phyloP scores from a whole-genome alignment of 2,113 vertebrate species.

The Synodontis membranacea region DNA sequence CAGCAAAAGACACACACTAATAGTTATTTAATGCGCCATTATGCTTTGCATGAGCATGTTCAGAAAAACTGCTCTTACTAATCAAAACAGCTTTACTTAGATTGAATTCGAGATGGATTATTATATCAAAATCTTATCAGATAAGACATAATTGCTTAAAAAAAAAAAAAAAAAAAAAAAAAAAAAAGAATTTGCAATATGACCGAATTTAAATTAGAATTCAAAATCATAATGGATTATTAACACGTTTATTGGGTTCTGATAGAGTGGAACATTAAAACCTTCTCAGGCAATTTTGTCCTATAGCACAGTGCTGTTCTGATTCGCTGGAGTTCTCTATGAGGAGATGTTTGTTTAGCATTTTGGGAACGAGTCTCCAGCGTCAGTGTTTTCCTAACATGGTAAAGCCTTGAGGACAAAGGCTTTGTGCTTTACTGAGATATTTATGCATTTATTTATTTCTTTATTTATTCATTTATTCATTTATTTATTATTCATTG shows the following conservation, averaged over 20 bases:
- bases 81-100: background rate
- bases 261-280: background rate
- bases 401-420: background rate
- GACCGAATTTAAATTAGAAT: background rate
- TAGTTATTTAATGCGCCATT: constrained; percentile 6
- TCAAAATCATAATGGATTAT: background rate
- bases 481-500: background rate
- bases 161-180: background rate
- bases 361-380: background rate
- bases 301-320: background rate
- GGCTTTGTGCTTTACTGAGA: background rate
- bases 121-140: background rate
- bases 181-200: background rate
- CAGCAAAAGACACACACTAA: constrained; percentile 19
- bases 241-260: background rate
- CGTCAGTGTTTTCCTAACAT: background rate
- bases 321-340: background rate
- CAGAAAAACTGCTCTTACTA: background rate
- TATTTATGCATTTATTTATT: too few relatives aligned
- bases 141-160: background rate
- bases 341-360: background rate
- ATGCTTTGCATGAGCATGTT: background rate
- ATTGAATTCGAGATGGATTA: background rate
- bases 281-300: background rate
- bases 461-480: too few relatives aligned